Evolutionary conservation across 2,113 vertebrate genomes (phyloP), one percentile per base, ranked within the genome.

Genomic region (Taurulus bubalis): DNA sequence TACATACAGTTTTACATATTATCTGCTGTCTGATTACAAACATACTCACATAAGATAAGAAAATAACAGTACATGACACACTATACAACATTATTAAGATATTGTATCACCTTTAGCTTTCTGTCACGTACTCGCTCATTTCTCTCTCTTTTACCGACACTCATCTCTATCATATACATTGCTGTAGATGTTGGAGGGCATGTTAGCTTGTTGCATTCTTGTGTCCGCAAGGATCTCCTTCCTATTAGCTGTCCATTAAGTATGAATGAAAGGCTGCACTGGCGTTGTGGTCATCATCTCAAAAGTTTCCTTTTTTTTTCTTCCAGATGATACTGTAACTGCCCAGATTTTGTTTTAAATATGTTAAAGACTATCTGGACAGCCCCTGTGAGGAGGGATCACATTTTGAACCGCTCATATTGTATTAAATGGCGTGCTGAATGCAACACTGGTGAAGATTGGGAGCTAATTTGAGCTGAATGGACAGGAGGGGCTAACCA

Each of bases 1-100:
- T 58, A 24, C 58, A 34, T 38, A 9, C 55, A 62, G 11, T 72
- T 70, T 71, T 63, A 74, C 58, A 74, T 40, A 79, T 82, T 73
- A 71, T 68, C 80, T 62, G 22, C 22, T 22, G 22, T 73, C 53
- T 76, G 63, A 85, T 87, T 69, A 49, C 36, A 64, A 84, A 60
- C 53, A 51, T 32, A 53, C 58, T 80, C 53, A 18, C 26, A 53
- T 24, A 55, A 73, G 67, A 82, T 85, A 60, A 73, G 67, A 73
- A 83, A 79, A 77, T 56, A 63, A 49, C 67, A 62, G 47, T 34
- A 51, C 82, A 56, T 79, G 75, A 72, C 78, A 62, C 68, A 40
- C 71, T 49, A 38, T 66, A 28, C 59, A 36, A 67, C 65, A 20
- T 75, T 77, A 69, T 85, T 75, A 83, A 42, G 49, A 68, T 75